A percentile compares a stretch with the other conserved stretches of the same genome.
phyloP scores from a whole-genome alignment of 2,113 vertebrate genomes.

The Ptilonorhynchus violaceus region DNA sequence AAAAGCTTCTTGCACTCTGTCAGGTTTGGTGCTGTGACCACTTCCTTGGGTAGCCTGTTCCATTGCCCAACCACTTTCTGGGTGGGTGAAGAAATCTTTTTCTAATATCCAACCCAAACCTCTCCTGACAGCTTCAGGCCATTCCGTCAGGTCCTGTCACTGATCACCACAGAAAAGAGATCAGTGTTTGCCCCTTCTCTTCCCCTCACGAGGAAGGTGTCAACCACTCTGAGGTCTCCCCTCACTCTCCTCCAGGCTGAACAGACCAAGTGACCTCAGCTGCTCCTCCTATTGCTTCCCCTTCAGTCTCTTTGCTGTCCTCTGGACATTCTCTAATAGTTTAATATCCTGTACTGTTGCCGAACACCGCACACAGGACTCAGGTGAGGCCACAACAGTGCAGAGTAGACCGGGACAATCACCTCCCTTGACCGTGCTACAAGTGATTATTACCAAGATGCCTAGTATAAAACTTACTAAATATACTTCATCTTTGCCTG shows the following conservation, averaged over 20 bases:
- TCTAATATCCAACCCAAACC: accelerated
- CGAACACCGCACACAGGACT: not conserved
- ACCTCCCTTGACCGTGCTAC: not conserved
- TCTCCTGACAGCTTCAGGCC: not conserved
- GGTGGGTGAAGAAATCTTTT: accelerated
- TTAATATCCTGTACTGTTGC: not conserved
- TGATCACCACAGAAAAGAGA: not conserved
- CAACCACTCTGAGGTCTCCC: not conserved
- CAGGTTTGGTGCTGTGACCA: not conserved
- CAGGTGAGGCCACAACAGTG: accelerated
- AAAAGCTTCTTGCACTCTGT: accelerated
- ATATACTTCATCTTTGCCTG: not conserved
- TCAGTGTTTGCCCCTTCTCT: not conserved
- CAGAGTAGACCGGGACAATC: not conserved
- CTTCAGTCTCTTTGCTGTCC: not conserved
- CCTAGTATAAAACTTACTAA: not conserved
- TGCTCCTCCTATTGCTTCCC: not conserved
- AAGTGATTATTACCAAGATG: not conserved
- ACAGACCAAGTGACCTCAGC: not conserved
- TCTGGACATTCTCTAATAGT: no score
- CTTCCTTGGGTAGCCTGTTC: not conserved
- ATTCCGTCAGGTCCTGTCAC: not conserved
- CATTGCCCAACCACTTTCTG: accelerated
- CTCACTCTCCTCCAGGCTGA: not conserved
- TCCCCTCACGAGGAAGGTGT: not conserved